phyloP scores from a whole-genome alignment of 1,140 invertebrate species.

The Diorhabda sublineata region DNA sequence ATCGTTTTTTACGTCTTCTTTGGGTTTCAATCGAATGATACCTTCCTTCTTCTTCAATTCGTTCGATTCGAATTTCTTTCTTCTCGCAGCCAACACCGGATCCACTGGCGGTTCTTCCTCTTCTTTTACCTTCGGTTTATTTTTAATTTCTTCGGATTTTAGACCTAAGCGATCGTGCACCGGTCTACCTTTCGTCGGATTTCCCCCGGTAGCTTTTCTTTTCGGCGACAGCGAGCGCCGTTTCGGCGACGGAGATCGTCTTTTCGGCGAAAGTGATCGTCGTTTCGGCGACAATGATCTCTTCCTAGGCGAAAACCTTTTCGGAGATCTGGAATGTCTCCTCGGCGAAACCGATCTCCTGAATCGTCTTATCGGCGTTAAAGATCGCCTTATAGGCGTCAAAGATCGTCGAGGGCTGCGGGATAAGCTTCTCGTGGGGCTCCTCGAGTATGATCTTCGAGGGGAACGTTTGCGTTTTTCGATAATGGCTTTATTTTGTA shows the following conservation, averaged over 20 bases:
- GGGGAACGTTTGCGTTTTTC: constrained; percentile 43
- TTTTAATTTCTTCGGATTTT: constrained; percentile 25
- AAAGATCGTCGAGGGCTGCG: constrained; percentile 24
- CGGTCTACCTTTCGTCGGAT: constrained; percentile 25
- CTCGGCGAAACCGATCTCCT: constrained; percentile 19
- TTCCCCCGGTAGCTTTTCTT: constrained; percentile 20
- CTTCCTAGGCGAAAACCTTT: constrained; percentile 26
- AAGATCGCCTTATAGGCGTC: constrained; percentile 20
- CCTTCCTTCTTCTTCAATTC: constrained; percentile 39
- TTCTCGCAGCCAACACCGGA: constrained; percentile 42
- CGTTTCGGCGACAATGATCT: constrained; percentile 15
- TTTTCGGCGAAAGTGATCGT: constrained; percentile 20
- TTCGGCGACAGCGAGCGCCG: constrained; percentile 27
- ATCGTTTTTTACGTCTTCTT: constrained; percentile 24
- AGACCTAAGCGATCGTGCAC: constrained; percentile 29
- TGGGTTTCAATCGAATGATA: constrained; percentile 42
- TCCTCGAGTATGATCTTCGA: constrained; percentile 38
- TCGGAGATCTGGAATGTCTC: constrained; percentile 4
- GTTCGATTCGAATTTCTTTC: constrained; percentile 42
- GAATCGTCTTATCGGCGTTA: neutral
- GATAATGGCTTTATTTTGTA: constrained; percentile 45
- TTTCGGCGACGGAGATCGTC: constrained; percentile 17
- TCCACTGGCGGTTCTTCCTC: constrained; percentile 33
- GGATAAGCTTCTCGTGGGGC: constrained; percentile 31
- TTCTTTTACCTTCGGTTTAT: constrained; percentile 21